Evolutionary conservation across 2,113 vertebrate genomes (phyloP).

Genomic region (Microcebus ravelobensis): DNA sequence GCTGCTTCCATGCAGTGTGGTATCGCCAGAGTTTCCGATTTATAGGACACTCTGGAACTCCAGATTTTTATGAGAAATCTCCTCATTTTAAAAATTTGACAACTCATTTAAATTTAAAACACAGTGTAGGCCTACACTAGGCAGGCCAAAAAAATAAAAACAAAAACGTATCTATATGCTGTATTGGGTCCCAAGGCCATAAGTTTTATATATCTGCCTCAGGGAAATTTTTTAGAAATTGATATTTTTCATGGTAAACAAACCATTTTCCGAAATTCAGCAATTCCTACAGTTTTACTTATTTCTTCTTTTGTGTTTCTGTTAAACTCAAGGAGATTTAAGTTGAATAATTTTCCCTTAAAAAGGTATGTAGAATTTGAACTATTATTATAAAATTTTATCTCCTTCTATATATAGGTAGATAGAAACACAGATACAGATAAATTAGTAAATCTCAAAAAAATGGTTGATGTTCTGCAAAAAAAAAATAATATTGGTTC

Average conservation of each 20-base stretch:
- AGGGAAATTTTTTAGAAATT: neutral
- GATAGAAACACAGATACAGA: neutral
- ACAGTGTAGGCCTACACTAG: neutral
- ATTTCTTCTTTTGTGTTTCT: neutral
- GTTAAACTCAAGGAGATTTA: neutral
- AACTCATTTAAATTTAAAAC: slow-evolving; percentile 32
- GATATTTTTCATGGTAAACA: neutral
- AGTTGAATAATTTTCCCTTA: neutral
- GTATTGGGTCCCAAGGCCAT: neutral
- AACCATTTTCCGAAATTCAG: slow-evolving; percentile 16
- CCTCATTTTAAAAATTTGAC: slow-evolving; percentile 16
- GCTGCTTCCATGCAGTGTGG: neutral
- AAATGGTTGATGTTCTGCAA: neutral
- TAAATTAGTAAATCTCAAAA: neutral
- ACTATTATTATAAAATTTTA: neutral
- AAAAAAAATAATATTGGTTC: neutral
- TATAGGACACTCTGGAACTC: neutral
- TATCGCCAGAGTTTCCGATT: neutral
- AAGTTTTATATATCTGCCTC: neutral
- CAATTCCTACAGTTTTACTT: neutral
- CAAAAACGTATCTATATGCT: neutral
- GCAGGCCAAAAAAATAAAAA: neutral
- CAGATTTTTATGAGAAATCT: neutral
- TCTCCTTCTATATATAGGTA: neutral
- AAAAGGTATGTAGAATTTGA: slow-evolving; percentile 2